Percentiles rank a stretch among this genome's conserved stretches.
Conservation (phyloP, 1,140 invertebrate species). For the Listronotus bonariensis region DNA sequence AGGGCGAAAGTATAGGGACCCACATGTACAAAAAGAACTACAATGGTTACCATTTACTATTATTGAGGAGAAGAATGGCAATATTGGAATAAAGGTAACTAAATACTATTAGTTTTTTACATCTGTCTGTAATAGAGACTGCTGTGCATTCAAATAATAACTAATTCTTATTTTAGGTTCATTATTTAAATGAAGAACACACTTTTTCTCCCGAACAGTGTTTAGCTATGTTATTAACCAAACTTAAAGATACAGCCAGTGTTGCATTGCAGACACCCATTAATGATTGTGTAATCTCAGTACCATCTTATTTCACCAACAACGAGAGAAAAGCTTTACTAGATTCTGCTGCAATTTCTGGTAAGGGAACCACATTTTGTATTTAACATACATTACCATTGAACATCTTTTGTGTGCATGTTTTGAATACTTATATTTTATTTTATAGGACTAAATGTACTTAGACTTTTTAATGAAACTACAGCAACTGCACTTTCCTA, state of each 20-base stretch:
- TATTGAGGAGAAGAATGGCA: slow-evolving; percentile 70
- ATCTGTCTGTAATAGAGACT: too few species aligned
- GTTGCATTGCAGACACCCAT: slow-evolving; percentile 86
- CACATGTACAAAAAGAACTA: slow-evolving; percentile 80
- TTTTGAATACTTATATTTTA: background rate
- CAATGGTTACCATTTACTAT: slow-evolving; percentile 76
- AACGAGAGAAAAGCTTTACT: slow-evolving; percentile 88
- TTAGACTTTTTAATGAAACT: slow-evolving; percentile 95
- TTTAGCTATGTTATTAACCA: slow-evolving; percentile 95
- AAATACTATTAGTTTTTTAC: too few species aligned
- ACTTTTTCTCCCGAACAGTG: slow-evolving; percentile 94
- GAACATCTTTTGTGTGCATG: too few species aligned
- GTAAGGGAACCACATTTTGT: slow-evolving; percentile 47
- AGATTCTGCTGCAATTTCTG: slow-evolving; percentile 84
- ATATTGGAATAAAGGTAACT: slow-evolving; percentile 75
- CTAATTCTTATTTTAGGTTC: slow-evolving; percentile 64
- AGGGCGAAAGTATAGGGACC: slow-evolving; percentile 86
- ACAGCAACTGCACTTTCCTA: slow-evolving; percentile 94
- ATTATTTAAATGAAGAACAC: slow-evolving; percentile 84
- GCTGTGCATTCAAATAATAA: too few species aligned
- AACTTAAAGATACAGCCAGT: slow-evolving; percentile 91
- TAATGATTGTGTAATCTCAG: slow-evolving; percentile 96
- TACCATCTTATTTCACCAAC: slow-evolving; percentile 95
- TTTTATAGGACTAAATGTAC: slow-evolving; percentile 81
- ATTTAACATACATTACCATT: background rate